A percentile compares a stretch with the other conserved stretches of the same genome.
Evolutionary conservation across 2,113 vertebrate species (phyloP).

Genomic region (Anseranas semipalmata): DNA sequence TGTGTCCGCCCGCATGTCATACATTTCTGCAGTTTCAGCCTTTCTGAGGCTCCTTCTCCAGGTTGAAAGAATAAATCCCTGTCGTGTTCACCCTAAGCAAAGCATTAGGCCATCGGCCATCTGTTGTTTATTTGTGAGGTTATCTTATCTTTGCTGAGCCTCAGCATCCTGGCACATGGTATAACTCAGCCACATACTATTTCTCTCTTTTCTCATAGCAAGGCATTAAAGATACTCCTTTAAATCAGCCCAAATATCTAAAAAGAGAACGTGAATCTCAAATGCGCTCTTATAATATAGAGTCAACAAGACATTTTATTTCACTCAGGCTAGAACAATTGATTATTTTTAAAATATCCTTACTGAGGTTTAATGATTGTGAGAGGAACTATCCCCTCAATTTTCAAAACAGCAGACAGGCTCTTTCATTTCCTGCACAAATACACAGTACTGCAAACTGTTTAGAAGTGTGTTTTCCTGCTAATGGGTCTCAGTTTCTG

Average conservation of each 20-base stretch:
- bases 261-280: slow-evolving; percentile 31
- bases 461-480: neutral
- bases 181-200: neutral
- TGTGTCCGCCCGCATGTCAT: neutral
- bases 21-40: slow-evolving; percentile 61
- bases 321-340: slow-evolving; percentile 60
- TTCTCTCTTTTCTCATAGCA: neutral
- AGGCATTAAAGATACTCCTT: slow-evolving; percentile 29
- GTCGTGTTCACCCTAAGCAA: slow-evolving; percentile 36
- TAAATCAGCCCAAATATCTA: slow-evolving; percentile 41
- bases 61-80: slow-evolving; percentile 58
- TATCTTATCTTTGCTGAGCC: slow-evolving; percentile 48
- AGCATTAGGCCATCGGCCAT: slow-evolving; percentile 53
- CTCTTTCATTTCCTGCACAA: neutral
- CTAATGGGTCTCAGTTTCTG: neutral
- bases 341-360: slow-evolving; percentile 66
- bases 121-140: slow-evolving; percentile 64
- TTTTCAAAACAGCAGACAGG: neutral
- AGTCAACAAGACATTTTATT: slow-evolving; percentile 41
- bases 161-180: neutral
- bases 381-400: neutral
- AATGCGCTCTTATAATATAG: slow-evolving; percentile 16
- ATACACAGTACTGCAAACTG: neutral
- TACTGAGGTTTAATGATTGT: neutral
- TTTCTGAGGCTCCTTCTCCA: slow-evolving; percentile 35